Base-by-base conservation (phyloP, 2,797 vertebrate species). In the Helicolenus hilgendorfi region DNA sequence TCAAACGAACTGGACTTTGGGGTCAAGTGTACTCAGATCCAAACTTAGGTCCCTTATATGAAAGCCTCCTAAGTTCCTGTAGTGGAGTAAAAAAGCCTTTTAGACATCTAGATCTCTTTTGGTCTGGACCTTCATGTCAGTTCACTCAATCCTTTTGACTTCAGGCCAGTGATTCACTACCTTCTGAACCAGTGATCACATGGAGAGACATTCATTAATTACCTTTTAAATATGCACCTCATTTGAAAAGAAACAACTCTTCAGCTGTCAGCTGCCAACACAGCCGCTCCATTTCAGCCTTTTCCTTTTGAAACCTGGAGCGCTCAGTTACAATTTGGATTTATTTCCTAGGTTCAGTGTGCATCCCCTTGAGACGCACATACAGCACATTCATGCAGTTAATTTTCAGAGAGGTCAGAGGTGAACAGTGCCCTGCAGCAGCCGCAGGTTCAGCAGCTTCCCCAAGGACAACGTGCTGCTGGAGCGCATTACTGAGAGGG, bases 401-500 rank as follows among this genome's bases (percentile, higher is more conserved):
- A 4, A 84, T 91, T 87, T 81, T 11, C 79, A 22, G 1, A 33
- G 63, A 58, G 89, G 81, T 88, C 72, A 68, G 59, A 83, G 85
- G 85, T 83, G 15, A 84, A 71, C 4, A 7, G 3, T 45, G 26
- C 59, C 72, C 71, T n/a, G 60, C 55, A 36, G 83, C 75, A 67
- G 56, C 55, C 26, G 83, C 78, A 63, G 69, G 31, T 8, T 35
- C 78, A 22, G 67, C 38, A 8, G 70, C 58, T 33, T 41, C 78
- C 79, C 73, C 71, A 63, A 76, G 91, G 81, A 85, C 68, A 0
- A 60, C 0, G 78, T 10, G 49, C 62, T 5, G 27, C 27, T 3
- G 29, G 45, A 65, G 55, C 41, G 26, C 49, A 63, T 77, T 68
- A 69, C 31, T 11, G 69, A 41, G 33, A 82, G 71, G 53, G 7